A percentile compares a stretch with the other conserved stretches of the same genome.
Evolutionary conservation across 2,888 invertebrate genomes (phyloP).

Genomic region (Thereva nobilitata): DNA sequence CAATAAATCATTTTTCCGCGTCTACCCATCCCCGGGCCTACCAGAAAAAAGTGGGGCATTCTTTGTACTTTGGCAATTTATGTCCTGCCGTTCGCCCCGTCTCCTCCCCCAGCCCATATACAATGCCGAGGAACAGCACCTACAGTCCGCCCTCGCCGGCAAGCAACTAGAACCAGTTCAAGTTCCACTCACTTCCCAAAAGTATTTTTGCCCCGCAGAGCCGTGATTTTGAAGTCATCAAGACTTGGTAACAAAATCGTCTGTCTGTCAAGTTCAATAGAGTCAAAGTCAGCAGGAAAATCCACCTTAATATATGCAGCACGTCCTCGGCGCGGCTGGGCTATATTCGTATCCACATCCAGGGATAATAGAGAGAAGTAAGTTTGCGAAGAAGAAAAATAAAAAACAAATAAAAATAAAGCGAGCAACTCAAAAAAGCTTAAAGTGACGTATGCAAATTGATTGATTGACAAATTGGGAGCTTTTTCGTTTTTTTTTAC

Average conservation of each 20-base stretch:
- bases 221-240: neutral
- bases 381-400: no score
- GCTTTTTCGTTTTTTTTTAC: neutral
- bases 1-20: constrained; percentile 26
- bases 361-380: constrained; percentile 7
- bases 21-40: no score
- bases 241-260: constrained; percentile 14
- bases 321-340: neutral
- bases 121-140: no score
- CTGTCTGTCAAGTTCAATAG: constrained; percentile 24
- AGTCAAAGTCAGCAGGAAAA: constrained; percentile 21
- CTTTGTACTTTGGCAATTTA: no score
- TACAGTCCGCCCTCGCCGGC: no score
- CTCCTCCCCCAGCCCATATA: no score
- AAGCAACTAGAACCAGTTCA: no score
- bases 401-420: neutral
- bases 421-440: neutral
- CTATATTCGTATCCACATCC: neutral
- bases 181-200: no score
- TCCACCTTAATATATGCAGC: constrained; percentile 26
- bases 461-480: constrained; percentile 33
- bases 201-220: no score
- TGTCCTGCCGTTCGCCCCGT: no score
- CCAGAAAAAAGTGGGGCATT: no score
- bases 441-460: constrained; percentile 31